These are phyloP conservation scores for Galerucella nymphaeae DNA, from an alignment of 2,888 invertebrate species.

Conservation along the genomic window DNA sequence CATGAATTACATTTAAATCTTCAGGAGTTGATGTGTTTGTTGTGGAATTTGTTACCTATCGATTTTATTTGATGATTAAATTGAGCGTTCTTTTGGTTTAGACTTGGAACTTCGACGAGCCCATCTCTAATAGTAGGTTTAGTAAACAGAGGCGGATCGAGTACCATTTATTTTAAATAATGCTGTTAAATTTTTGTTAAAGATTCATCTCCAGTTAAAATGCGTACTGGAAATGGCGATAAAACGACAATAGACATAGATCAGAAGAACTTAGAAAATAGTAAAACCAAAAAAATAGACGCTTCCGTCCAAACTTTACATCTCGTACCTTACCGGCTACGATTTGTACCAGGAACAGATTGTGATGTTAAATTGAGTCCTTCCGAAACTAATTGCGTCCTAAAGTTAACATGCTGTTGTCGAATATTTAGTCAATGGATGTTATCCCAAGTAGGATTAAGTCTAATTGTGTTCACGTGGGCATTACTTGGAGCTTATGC, in stretches of 20 bases:
- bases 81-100: too few relatives aligned
- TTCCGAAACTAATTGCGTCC: constrained; percentile 55
- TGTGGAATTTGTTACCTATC: too few relatives aligned
- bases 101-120: too few relatives aligned
- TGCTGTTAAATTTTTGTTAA: constrained; percentile 4
- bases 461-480: constrained; percentile 71
- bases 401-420: constrained; percentile 60
- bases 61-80: too few relatives aligned
- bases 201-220: constrained; percentile 50
- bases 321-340: constrained; percentile 66
- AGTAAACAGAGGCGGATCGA: too few relatives aligned
- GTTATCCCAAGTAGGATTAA: constrained; percentile 71
- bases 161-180: too few relatives aligned
- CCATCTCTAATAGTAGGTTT: too few relatives aligned
- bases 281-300: constrained; percentile 56
- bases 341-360: constrained; percentile 68
- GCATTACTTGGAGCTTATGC: constrained; percentile 72
- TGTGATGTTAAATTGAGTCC: constrained; percentile 59
- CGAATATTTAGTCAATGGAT: constrained; percentile 68
- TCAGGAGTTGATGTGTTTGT: too few relatives aligned
- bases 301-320: constrained; percentile 66
- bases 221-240: constrained; percentile 57
- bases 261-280: constrained; percentile 59
- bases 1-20: too few relatives aligned
- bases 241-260: constrained; percentile 59